Evolutionary conservation across 2,888 invertebrate species (phyloP).

Genomic region (Oligia fasciuncula): DNA sequence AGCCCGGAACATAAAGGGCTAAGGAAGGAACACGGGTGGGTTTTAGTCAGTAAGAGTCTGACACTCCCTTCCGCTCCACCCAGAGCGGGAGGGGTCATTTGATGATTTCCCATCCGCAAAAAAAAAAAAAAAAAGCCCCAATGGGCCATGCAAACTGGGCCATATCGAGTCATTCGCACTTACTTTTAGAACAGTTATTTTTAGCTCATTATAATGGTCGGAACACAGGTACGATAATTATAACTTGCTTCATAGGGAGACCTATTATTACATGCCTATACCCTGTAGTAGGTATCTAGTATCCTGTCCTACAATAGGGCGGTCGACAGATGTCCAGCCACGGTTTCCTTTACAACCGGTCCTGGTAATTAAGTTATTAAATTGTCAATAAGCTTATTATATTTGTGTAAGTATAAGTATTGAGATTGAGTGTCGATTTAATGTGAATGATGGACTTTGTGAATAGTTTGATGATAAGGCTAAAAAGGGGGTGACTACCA

Average conservation of each 20-base stretch:
- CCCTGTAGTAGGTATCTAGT: conserved; percentile 11
- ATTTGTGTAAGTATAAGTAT: neutral
- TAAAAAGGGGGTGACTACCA: too few relatives aligned
- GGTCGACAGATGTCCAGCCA: conserved; percentile 39
- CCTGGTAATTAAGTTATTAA: conserved; percentile 52
- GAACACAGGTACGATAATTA: conserved; percentile 11
- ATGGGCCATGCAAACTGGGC: neutral
- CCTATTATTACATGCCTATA: too few relatives aligned
- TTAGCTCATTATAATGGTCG: conserved; percentile 24
- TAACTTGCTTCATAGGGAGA: conserved; percentile 11
- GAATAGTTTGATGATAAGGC: too few relatives aligned
- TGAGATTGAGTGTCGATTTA: neutral
- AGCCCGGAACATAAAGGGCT: too few relatives aligned
- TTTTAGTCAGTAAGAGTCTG: too few relatives aligned
- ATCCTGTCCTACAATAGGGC: conserved; percentile 7
- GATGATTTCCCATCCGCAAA: too few relatives aligned
- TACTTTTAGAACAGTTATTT: conserved; percentile 10
- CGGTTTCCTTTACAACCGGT: conserved; percentile 62
- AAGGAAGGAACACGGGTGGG: too few relatives aligned
- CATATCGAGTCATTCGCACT: neutral
- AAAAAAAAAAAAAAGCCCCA: too few relatives aligned
- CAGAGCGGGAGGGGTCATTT: too few relatives aligned
- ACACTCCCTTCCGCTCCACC: too few relatives aligned
- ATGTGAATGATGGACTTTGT: neutral
- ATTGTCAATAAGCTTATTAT: conserved; percentile 12